phyloP scores from a whole-genome alignment of 2,888 invertebrate genomes.

The Microplitis deprimator region DNA sequence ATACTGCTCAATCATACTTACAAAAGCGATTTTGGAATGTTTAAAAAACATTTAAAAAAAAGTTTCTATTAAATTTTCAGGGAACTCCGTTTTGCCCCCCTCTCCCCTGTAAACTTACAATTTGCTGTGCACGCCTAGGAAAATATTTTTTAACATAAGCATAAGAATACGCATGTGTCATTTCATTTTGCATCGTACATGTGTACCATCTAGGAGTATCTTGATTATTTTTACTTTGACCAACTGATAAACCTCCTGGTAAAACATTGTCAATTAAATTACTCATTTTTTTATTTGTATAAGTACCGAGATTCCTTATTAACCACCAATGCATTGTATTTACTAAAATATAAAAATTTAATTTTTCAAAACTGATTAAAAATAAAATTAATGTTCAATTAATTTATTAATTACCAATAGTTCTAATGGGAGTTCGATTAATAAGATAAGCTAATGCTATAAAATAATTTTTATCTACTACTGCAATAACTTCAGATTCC shows the following conservation, averaged over 20 bases:
- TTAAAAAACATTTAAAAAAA: no score
- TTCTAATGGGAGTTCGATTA: slow-evolving; percentile 8
- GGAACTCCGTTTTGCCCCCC: no score
- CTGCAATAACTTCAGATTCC: slow-evolving; percentile 5
- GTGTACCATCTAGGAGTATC: slow-evolving; percentile 14
- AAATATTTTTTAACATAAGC: slow-evolving; percentile 32
- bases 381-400: background rate
- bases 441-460: slow-evolving; percentile 1
- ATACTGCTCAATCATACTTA: no score
- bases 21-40: no score
- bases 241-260: background rate
- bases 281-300: background rate
- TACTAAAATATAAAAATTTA: slow-evolving; percentile 10
- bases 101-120: slow-evolving; percentile 8
- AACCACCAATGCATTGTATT: slow-evolving; percentile 26
- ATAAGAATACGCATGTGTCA: slow-evolving; percentile 29
- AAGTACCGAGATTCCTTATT: background rate
- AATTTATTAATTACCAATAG: slow-evolving; percentile 17
- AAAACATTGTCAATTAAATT: background rate
- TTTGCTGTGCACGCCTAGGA: slow-evolving; percentile 15
- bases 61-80: no score
- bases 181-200: slow-evolving; percentile 24
- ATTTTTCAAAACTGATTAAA: background rate
- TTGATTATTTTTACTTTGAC: background rate
- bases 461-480: slow-evolving; percentile 5